These are phyloP conservation scores for Helogale parvula DNA, from an alignment of 2,113 vertebrate species.

Conservation along the genomic window DNA sequence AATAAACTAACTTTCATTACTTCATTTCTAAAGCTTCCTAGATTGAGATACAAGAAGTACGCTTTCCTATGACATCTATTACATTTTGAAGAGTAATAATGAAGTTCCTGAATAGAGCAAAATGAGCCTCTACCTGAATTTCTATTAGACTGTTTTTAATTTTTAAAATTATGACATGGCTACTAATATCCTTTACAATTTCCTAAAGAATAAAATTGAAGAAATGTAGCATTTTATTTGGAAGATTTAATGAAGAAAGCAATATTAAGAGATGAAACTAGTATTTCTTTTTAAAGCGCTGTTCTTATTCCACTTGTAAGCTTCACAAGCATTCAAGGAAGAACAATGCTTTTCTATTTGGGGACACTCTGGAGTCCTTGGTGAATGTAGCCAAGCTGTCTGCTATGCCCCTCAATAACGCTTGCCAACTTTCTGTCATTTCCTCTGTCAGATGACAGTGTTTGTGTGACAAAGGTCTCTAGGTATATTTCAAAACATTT, in stretches of 20 bases:
- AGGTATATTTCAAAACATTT: slow-evolving; percentile 27
- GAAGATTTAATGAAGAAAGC: not conserved
- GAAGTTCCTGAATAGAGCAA: not conserved
- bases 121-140: not conserved
- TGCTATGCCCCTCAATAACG: not conserved
- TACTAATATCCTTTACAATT: not conserved
- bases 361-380: not conserved
- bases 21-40: not conserved
- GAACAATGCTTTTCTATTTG: not conserved
- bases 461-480: slow-evolving; percentile 65
- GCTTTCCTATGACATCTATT: not conserved
- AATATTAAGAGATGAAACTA: not conserved
- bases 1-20: not conserved
- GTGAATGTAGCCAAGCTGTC: not conserved
- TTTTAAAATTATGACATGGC: not conserved
- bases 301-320: not conserved
- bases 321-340: not conserved
- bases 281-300: not conserved
- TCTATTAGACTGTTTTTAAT: not conserved
- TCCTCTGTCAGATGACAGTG: slow-evolving; percentile 25
- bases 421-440: slow-evolving; percentile 63
- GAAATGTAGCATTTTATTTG: not conserved
- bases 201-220: not conserved
- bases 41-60: not conserved
- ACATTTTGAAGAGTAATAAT: not conserved